Conservation (phyloP, 1,140 invertebrate genomes). For the Brachionus rotundiformis region DNA sequence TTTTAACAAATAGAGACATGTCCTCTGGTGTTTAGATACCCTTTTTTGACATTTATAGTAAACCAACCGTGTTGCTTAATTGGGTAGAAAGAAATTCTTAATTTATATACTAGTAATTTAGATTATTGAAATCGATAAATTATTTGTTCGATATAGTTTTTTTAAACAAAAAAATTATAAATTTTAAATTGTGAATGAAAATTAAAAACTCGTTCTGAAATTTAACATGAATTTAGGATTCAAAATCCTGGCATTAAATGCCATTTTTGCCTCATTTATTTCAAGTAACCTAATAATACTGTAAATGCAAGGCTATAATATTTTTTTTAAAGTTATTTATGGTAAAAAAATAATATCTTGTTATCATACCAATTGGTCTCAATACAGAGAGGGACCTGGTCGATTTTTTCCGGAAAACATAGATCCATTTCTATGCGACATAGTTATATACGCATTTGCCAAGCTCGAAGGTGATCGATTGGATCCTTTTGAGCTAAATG, state of each 20-base stretch:
- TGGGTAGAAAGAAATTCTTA: not conserved
- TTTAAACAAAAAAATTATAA: not conserved
- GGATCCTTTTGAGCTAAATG: conserved; percentile 78
- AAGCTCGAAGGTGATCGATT: conserved; percentile 69
- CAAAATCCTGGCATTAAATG: not conserved
- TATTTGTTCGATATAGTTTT: not conserved
- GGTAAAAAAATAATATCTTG: conserved; percentile 68
- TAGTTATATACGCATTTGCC: conserved; percentile 88
- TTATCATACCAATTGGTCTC: conserved; percentile 89
- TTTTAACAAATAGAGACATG: not conserved
- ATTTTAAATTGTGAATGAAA: not conserved
- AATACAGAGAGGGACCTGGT: conserved; percentile 79
- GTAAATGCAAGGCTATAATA: not conserved
- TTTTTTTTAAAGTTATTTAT: not conserved
- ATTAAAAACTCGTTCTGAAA: not conserved
- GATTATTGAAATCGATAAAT: conserved; percentile 20
- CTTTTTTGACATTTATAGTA: not conserved
- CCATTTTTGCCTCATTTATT: not conserved
- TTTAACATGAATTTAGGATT: conserved; percentile 1
- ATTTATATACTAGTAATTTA: conserved; percentile 11
- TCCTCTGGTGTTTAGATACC: conserved; percentile 16
- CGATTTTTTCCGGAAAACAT: conserved; percentile 84
- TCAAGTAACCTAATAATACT: not conserved
- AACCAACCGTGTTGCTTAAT: conserved; percentile 17
- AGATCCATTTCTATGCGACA: conserved; percentile 81